phyloP scores from a whole-genome alignment of 2,113 vertebrate genomes.

The Caranx melampygus region DNA sequence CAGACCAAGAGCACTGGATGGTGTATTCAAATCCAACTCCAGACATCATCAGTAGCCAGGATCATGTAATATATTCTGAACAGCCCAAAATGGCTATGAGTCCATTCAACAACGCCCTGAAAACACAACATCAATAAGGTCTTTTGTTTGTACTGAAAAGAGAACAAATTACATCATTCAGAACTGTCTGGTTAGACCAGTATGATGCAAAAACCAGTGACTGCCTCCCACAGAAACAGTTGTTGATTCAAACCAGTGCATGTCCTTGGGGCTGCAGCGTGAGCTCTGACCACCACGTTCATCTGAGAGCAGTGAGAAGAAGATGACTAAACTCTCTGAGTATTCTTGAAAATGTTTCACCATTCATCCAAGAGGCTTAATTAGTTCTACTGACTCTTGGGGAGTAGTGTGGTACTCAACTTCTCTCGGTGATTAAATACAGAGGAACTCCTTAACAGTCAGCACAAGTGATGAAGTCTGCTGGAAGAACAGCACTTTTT shows the following conservation, averaged over 20 bases:
- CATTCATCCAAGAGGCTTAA: constrained; percentile 51
- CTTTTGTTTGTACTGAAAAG: not conserved
- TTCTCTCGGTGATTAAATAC: constrained; percentile 52
- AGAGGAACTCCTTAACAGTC: constrained; percentile 42
- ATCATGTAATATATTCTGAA: not conserved
- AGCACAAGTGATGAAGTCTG: constrained; percentile 28
- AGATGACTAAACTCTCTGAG: not conserved
- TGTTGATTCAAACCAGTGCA: not conserved
- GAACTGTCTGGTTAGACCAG: not conserved
- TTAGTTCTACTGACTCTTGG: constrained; percentile 54
- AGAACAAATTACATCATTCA: not conserved
- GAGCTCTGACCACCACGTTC: not conserved
- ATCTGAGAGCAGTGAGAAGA: constrained; percentile 7
- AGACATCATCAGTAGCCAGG: not conserved
- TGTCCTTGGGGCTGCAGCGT: not conserved
- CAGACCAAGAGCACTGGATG: not conserved
- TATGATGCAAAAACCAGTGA: not conserved
- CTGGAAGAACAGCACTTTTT: not conserved
- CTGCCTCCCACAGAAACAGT: not conserved
- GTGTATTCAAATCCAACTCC: not conserved
- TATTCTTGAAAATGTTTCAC: constrained; percentile 41
- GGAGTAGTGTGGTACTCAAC: constrained; percentile 55
- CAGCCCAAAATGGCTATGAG: not conserved
- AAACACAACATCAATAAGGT: not conserved
- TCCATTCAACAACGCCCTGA: not conserved